These are phyloP conservation scores for Protodeltote pygarga DNA, from an alignment of 2,888 invertebrate species.

Conservation along the genomic window DNA sequence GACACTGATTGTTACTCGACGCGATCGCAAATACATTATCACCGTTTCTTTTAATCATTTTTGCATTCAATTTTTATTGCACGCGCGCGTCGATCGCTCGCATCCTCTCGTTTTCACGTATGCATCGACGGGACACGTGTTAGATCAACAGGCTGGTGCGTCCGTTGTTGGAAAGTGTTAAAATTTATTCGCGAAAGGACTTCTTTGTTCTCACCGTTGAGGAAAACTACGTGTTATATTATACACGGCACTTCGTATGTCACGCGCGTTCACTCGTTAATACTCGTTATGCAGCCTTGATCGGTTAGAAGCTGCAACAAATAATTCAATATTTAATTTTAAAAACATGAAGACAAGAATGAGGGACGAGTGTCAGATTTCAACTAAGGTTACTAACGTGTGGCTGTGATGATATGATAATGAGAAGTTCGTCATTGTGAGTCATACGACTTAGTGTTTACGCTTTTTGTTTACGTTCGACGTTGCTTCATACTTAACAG, in stretches of 20 bases:
- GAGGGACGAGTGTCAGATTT: conserved; percentile 72
- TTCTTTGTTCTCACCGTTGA: conserved; percentile 81
- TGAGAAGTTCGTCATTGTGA: conserved; percentile 84
- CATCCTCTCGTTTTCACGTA: conserved; percentile 78
- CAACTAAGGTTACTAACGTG: conserved; percentile 74
- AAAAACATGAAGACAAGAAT: conserved; percentile 66
- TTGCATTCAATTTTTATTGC: conserved; percentile 81
- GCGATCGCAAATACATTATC: conserved; percentile 86
- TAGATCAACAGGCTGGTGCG: conserved; percentile 81
- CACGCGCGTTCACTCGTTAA: conserved; percentile 69
- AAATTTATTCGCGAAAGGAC: conserved; percentile 65
- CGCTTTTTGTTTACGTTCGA: conserved; percentile 81
- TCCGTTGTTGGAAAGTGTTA: conserved; percentile 63
- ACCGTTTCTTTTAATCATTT: conserved; percentile 86
- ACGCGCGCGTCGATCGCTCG: conserved; percentile 75
- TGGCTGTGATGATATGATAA: conserved; percentile 83
- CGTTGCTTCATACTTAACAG: conserved; percentile 59
- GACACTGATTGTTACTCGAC: conserved; percentile 84
- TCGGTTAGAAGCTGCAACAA: conserved; percentile 58
- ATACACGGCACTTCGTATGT: conserved; percentile 64
- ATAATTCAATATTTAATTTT: conserved; percentile 48
- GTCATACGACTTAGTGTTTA: conserved; percentile 82
- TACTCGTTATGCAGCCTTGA: conserved; percentile 69
- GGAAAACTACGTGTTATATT: conserved; percentile 74
- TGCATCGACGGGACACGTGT: conserved; percentile 74